Conservation (phyloP, 2,888 invertebrate genomes). For the Cheilosia grossa region DNA sequence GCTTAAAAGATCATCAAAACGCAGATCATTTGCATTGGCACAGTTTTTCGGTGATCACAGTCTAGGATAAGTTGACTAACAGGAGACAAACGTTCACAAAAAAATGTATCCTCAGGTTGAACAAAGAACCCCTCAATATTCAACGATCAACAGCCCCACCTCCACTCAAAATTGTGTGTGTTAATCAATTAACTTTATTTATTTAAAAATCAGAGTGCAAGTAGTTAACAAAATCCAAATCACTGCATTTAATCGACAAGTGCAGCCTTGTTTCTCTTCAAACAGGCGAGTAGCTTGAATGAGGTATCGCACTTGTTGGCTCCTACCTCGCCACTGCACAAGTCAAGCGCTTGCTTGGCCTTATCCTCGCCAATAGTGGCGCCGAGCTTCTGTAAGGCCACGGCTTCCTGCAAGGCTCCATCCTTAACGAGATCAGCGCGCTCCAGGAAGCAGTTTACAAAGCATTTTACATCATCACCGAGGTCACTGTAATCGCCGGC, state of each 20-base stretch:
- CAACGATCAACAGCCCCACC: no score
- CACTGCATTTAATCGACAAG: neutral
- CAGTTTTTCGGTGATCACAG: no score
- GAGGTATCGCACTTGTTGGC: slow-evolving; percentile 79
- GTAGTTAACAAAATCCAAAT: no score
- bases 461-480: slow-evolving; percentile 78
- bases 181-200: no score
- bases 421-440: slow-evolving; percentile 77
- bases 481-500: slow-evolving; percentile 76
- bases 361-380: slow-evolving; percentile 77
- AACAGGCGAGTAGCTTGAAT: slow-evolving; percentile 78
- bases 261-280: slow-evolving; percentile 73
- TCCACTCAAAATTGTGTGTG: no score
- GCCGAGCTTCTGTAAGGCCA: slow-evolving; percentile 75
- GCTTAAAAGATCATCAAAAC: no score
- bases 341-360: slow-evolving; percentile 76
- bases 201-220: no score
- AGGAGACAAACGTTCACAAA: no score
- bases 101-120: no score
- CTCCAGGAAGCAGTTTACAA: slow-evolving; percentile 80
- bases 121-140: no score
- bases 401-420: slow-evolving; percentile 77
- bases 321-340: slow-evolving; percentile 77
- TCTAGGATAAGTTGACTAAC: no score
- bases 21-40: no score